These are phyloP conservation scores for Chondrilla cf. caribensis DNA, from an alignment of 37 sponge, comb jelly and placozoan genomes.

Conservation along the genomic window DNA sequence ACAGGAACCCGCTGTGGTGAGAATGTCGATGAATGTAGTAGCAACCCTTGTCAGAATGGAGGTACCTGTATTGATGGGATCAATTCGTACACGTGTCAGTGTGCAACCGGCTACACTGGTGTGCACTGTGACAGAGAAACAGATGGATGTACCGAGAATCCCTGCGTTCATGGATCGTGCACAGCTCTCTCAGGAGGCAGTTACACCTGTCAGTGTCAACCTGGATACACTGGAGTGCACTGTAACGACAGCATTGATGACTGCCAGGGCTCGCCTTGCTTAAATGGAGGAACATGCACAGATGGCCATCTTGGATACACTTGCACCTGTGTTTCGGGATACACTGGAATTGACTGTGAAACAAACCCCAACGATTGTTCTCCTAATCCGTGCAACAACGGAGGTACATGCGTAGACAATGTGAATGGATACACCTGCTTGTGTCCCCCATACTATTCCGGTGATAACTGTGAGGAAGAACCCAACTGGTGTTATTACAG, in stretches of 20 bases:
- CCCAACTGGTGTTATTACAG: neutral
- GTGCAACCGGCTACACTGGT: conserved; percentile 53
- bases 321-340: conserved; percentile 51
- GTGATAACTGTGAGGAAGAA: conserved; percentile 16
- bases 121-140: conserved; percentile 31
- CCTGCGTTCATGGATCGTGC: conserved; percentile 5
- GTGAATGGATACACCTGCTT: conserved; percentile 33
- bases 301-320: conserved; percentile 34
- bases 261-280: conserved; percentile 21
- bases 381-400: neutral
- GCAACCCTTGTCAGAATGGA: conserved; percentile 18
- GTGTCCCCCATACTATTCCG: conserved; percentile 29
- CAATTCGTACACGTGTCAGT: conserved; percentile 40
- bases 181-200: neutral
- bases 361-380: conserved; percentile 19
- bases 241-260: conserved; percentile 40
- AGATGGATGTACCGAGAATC: conserved; percentile 3
- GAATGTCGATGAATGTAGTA: conserved; percentile 27
- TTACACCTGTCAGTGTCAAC: conserved; percentile 28
- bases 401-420: neutral
- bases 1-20: neutral
- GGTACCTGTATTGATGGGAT: conserved; percentile 51
- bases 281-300: conserved; percentile 49
- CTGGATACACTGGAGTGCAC: conserved; percentile 21
- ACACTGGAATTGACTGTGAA: conserved; percentile 25